These are phyloP conservation scores for Rhinoptilus africanus DNA, from an alignment of 2,113 vertebrate genomes.

Conservation along the genomic window DNA sequence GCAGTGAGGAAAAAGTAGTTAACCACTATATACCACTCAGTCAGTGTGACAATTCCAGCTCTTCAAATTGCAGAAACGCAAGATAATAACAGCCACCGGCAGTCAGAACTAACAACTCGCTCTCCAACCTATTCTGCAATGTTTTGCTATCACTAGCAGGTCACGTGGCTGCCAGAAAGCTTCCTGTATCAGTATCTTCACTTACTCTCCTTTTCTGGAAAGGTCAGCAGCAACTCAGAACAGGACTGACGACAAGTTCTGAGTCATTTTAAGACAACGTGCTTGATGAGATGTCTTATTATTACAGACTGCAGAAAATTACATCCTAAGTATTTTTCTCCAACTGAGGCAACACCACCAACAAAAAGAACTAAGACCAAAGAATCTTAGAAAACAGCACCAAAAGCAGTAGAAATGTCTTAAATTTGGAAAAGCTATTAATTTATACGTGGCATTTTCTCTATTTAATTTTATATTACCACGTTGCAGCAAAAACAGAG, in stretches of 20 bases:
- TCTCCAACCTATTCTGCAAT: constrained; percentile 15
- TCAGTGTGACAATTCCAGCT: not conserved
- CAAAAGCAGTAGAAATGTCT: not conserved
- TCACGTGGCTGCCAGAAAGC: not conserved
- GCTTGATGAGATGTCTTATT: not conserved
- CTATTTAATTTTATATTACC: not conserved
- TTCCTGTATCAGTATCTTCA: not conserved
- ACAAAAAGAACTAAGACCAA: not conserved
- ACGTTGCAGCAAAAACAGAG: not conserved
- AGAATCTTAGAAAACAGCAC: not conserved
- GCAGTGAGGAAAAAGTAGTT: not conserved
- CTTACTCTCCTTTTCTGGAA: constrained; percentile 9
- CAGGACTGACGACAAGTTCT: not conserved
- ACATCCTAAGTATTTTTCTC: not conserved
- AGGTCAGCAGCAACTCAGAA: not conserved
- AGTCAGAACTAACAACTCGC: not conserved
- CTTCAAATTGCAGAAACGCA: not conserved
- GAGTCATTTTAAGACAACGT: not conserved
- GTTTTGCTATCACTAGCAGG: not conserved
- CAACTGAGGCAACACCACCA: not conserved
- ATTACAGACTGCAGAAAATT: not conserved
- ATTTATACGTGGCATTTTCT: not conserved
- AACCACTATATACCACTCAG: not conserved
- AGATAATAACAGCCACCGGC: not conserved
- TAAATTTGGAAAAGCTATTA: not conserved